Percentiles rank a stretch among this genome's conserved stretches.
Conservation (phyloP, 2,113 vertebrate genomes). For the Crypturellus undulatus region DNA sequence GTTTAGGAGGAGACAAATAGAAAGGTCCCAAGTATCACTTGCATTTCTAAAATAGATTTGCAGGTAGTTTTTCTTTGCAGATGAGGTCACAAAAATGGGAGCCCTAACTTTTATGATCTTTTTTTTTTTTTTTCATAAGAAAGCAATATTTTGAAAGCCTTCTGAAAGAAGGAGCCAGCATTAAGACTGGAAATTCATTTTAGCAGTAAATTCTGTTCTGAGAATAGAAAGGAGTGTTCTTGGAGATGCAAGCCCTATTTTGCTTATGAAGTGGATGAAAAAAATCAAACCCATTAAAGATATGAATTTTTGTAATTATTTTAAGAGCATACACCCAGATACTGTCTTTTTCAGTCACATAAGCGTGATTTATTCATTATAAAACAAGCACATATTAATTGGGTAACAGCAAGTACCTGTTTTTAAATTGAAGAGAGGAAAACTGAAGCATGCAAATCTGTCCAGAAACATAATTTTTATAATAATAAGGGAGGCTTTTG, state of each 20-base stretch:
- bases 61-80: neutral
- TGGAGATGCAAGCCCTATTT: neutral
- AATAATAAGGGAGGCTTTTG: neutral
- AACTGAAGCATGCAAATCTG: neutral
- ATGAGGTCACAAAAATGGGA: neutral
- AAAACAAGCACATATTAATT: neutral
- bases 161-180: neutral
- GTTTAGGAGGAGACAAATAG: neutral
- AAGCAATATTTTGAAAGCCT: neutral
- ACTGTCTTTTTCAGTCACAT: neutral
- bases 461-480: neutral
- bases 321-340: neutral
- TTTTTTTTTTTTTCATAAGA: neutral
- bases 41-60: neutral
- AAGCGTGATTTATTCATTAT: neutral
- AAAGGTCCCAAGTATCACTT: neutral
- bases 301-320: neutral
- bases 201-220: neutral
- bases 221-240: neutral
- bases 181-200: neutral
- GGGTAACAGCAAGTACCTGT: neutral
- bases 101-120: neutral
- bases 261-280: neutral
- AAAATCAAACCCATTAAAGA: neutral
- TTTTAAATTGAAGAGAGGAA: neutral